These are phyloP conservation scores for Alexandromys fortis DNA, from an alignment of 2,113 vertebrate species.

Conservation along the genomic window DNA sequence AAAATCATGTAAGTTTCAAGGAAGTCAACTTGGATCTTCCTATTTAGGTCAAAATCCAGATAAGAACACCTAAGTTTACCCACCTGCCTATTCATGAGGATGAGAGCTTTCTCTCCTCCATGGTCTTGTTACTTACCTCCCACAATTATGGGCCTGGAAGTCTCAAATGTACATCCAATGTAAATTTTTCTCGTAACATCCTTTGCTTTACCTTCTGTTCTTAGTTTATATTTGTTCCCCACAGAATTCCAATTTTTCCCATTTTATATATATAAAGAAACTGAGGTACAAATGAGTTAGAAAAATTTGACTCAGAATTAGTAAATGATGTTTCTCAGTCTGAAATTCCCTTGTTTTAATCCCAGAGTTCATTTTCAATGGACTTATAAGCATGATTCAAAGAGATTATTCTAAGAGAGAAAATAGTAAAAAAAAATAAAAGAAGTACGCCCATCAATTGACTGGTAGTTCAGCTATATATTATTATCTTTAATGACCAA, in stretches of 20 bases:
- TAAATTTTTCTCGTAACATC: background rate
- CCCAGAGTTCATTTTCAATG: background rate
- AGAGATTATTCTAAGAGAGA: too few relatives aligned
- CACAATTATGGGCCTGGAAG: background rate
- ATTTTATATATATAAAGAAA: background rate
- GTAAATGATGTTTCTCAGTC: background rate
- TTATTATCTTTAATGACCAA: background rate
- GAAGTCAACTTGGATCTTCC: too few relatives aligned
- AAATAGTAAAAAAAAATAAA: background rate
- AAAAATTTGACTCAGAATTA: background rate
- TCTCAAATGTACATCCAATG: background rate
- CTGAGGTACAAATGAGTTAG: background rate
- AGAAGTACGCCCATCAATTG: background rate
- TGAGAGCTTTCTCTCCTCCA: too few relatives aligned
- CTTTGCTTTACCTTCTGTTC: too few relatives aligned
- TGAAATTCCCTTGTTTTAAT: background rate
- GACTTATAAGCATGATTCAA: background rate
- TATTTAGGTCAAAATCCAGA: background rate
- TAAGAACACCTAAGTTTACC: background rate
- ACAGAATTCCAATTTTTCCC: background rate
- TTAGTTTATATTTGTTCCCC: background rate
- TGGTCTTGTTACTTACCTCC: background rate
- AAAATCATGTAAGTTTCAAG: background rate
- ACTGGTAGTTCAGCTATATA: background rate
- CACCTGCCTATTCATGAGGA: background rate